phyloP scores from a whole-genome alignment of 2,113 vertebrate genomes.

The Phodopus roborovskii region DNA sequence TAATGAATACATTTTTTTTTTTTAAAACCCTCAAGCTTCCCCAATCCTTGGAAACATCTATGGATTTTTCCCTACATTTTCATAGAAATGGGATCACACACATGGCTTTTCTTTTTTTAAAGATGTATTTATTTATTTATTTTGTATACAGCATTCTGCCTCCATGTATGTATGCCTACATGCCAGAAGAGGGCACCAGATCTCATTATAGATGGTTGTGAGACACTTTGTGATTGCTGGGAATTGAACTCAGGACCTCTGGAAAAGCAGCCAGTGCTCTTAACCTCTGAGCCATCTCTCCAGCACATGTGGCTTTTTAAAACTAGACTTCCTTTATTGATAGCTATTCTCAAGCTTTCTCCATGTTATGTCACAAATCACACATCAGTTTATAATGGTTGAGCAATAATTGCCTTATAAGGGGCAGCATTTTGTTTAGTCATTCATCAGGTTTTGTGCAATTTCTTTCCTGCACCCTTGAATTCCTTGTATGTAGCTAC shows the following conservation, averaged over 20 bases:
- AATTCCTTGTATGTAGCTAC: no score
- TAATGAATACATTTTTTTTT: neutral
- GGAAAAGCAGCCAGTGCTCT: no score
- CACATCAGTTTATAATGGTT: neutral
- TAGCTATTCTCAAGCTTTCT: neutral
- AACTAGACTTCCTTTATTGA: neutral
- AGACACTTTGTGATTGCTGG: no score
- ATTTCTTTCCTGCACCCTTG: neutral
- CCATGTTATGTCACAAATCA: neutral
- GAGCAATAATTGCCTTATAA: neutral
- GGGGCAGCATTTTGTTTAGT: neutral
- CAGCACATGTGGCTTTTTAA: neutral
- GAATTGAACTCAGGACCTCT: no score
- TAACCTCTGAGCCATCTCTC: no score
- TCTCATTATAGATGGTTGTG: no score
- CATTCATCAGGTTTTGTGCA: neutral
- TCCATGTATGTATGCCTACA: no score
- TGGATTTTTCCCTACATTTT: neutral
- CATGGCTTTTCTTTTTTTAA: no score
- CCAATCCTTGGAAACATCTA: neutral
- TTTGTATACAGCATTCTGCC: no score
- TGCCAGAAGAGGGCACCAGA: no score
- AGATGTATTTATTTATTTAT: no score
- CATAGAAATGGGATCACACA: neutral
- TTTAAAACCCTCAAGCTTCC: neutral